A percentile compares a stretch with the other conserved stretches of the same genome.
Conservation (phyloP, 2,113 vertebrate species). For the Paratilapia polleni region DNA sequence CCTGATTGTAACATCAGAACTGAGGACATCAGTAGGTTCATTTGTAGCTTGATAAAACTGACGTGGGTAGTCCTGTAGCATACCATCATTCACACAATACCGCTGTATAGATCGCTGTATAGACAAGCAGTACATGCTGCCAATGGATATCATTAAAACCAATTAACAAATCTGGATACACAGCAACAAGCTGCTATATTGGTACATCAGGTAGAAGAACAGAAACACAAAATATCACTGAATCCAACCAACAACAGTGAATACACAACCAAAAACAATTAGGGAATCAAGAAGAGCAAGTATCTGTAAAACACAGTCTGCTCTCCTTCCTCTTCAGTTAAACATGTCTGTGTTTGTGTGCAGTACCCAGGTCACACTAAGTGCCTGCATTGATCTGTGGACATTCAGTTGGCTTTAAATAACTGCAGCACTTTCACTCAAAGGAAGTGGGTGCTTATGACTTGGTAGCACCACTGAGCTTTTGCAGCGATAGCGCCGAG, state of each 20-base stretch:
- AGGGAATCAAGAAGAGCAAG: not conserved
- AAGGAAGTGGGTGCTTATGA: not conserved
- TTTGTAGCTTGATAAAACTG: not conserved
- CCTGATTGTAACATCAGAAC: not conserved
- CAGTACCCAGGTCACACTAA: slow-evolving; percentile 22
- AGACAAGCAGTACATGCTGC: not conserved
- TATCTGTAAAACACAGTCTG: not conserved
- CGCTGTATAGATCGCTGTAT: not conserved
- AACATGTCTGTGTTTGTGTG: slow-evolving; percentile 8
- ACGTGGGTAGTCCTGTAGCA: not conserved
- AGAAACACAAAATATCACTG: not conserved
- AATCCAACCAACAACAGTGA: not conserved
- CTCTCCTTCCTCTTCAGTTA: not conserved
- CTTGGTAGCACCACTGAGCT: not conserved
- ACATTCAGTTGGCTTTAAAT: slow-evolving; percentile 33
- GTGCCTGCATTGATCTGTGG: slow-evolving; percentile 51
- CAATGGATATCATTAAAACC: not conserved
- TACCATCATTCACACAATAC: not conserved
- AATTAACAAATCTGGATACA: not conserved
- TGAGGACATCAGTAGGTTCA: not conserved
- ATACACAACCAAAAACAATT: not conserved
- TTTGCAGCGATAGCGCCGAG: not conserved
- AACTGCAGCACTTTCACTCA: slow-evolving; percentile 15
- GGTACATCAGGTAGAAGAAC: not conserved
- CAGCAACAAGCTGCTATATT: too few species aligned